These are phyloP conservation scores for Gymnopithys bicolor DNA, from an alignment of 2,797 vertebrate species.

Conservation along the genomic window DNA sequence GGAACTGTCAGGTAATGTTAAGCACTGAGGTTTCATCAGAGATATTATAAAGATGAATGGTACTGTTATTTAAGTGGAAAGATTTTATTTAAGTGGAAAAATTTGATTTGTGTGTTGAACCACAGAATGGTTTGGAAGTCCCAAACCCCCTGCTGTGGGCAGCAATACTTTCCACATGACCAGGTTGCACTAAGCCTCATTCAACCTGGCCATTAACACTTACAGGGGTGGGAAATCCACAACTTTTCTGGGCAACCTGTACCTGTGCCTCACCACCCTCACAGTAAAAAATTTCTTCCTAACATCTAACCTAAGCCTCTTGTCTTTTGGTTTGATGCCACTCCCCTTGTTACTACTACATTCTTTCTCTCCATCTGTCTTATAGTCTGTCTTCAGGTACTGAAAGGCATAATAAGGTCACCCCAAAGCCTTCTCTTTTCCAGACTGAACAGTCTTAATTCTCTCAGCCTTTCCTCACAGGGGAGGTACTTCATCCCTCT, in stretches of 20 bases:
- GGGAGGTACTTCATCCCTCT: neutral
- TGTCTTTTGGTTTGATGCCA: neutral
- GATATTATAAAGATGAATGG: neutral
- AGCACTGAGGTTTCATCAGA: neutral
- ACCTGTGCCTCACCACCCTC: neutral
- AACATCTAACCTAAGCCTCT: neutral
- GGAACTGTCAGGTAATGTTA: neutral
- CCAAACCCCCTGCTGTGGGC: neutral
- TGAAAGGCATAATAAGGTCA: neutral
- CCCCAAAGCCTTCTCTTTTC: neutral
- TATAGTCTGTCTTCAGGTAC: neutral
- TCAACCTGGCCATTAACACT: neutral
- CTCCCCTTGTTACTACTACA: neutral
- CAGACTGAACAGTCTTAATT: neutral
- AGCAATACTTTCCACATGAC: neutral
- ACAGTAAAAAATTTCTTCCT: neutral
- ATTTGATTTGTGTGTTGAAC: neutral
- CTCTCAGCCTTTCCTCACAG: neutral
- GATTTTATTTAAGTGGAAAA: neutral
- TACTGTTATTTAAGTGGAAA: neutral
- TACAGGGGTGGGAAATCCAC: rapidly evolving
- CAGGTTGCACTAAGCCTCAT: neutral
- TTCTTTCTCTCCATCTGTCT: neutral
- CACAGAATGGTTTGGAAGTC: neutral
- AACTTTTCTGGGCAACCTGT: neutral